Conservation (phyloP, 2,113 vertebrate genomes). For the Coptodon bakossiorum region DNA sequence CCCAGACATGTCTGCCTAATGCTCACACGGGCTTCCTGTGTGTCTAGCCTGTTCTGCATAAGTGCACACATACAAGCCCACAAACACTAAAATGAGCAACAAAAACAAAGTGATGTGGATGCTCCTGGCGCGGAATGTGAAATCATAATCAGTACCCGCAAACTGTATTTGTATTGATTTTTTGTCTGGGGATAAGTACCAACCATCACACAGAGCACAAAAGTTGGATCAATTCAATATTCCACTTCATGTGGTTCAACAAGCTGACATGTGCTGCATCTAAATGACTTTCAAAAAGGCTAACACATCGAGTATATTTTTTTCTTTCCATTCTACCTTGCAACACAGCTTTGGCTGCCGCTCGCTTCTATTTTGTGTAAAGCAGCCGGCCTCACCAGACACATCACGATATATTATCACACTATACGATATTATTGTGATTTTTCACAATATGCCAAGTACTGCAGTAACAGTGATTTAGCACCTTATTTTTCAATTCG, state of each 20-base stretch:
- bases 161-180: slow-evolving; percentile 38
- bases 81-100: not conserved
- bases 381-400: not conserved
- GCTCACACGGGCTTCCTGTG: not conserved
- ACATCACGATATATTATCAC: not conserved
- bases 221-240: slow-evolving; percentile 25
- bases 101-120: not conserved
- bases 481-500: not conserved
- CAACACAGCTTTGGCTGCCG: not conserved
- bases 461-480: not conserved
- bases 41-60: not conserved
- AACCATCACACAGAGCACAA: not conserved
- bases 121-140: not conserved
- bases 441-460: not conserved
- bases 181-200: slow-evolving; percentile 1
- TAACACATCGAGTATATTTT: not conserved
- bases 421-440: not conserved
- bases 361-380: not conserved
- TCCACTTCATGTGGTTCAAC: not conserved
- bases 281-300: not conserved
- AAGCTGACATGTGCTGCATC: not conserved
- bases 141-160: not conserved
- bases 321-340: not conserved
- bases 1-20: not conserved
- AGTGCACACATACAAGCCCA: not conserved